A percentile compares a stretch with the other conserved stretches of the same genome.
phyloP scores from a whole-genome alignment of 30 jellyfish, hydroid and myxozoan species.

The Catostylus mosaicus region DNA sequence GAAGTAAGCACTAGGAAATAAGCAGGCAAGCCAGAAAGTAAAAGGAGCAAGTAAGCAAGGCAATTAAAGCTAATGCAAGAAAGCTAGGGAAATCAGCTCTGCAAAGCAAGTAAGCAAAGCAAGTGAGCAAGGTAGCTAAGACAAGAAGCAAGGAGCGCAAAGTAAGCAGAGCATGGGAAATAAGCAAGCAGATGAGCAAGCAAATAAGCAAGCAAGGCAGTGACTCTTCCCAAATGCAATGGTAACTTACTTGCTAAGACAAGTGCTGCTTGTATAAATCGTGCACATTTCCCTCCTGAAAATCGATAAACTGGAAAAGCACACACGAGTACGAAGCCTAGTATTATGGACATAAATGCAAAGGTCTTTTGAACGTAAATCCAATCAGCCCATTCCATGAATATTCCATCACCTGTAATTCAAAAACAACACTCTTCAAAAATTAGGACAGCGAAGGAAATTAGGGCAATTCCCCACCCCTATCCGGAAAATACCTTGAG shows the following conservation, averaged over 20 bases:
- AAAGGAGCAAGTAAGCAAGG: not conserved
- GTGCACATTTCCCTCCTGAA: slow-evolving; percentile 11
- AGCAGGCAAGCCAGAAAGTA: too few relatives aligned
- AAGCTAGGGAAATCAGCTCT: not conserved
- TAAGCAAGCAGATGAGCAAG: not conserved
- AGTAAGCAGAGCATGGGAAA: not conserved
- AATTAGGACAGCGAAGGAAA: too few relatives aligned
- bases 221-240: not conserved
- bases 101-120: not conserved
- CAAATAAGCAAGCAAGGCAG: not conserved
- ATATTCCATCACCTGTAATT: slow-evolving; percentile 33
- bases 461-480: too few relatives aligned
- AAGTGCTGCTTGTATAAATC: slow-evolving; percentile 20
- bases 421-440: too few relatives aligned
- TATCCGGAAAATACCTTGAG: too few relatives aligned
- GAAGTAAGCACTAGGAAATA: too few relatives aligned
- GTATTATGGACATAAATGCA: slow-evolving; percentile 36
- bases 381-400: slow-evolving; percentile 62
- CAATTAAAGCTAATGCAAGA: not conserved
- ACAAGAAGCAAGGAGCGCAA: not conserved
- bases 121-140: not conserved
- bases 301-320: slow-evolving; percentile 22
- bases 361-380: slow-evolving; percentile 19
- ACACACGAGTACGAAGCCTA: slow-evolving; percentile 11
- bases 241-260: slow-evolving; percentile 31